phyloP scores from a whole-genome alignment of 53 echinoderm and acorn worm genomes.

The Henricia sp. region DNA sequence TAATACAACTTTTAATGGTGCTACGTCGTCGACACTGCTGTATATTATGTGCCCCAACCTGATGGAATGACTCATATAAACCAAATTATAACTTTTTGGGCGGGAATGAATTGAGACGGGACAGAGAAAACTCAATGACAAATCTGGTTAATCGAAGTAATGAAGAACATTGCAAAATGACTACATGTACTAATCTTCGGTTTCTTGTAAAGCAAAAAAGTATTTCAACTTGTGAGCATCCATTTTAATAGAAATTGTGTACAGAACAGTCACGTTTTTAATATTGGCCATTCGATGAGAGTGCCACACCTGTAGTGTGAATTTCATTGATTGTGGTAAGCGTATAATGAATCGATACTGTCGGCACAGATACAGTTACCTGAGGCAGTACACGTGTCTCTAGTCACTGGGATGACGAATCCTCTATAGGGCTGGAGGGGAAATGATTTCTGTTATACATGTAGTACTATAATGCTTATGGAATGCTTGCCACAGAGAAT shows the following conservation, averaged over 20 bases:
- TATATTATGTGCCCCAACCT: too few species aligned
- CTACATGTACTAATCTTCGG: too few species aligned
- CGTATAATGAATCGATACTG: slow-evolving; percentile 2
- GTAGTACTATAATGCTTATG: background rate
- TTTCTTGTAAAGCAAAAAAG: background rate
- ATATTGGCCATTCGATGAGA: slow-evolving; percentile 2
- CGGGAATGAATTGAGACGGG: too few species aligned
- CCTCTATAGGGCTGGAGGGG: background rate
- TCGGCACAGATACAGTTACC: slow-evolving; percentile 44
- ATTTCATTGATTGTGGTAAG: slow-evolving; percentile 36
- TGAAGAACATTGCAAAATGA: too few species aligned
- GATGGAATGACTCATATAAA: too few species aligned
- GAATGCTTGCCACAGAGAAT: too few species aligned
- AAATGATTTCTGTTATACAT: background rate
- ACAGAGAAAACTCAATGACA: too few species aligned
- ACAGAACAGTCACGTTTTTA: slow-evolving; percentile 16
- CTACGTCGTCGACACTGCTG: too few species aligned
- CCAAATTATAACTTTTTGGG: too few species aligned
- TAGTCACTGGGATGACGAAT: slow-evolving; percentile 36
- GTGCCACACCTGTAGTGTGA: background rate
- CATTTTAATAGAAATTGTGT: slow-evolving; percentile 17
- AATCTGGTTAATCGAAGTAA: too few species aligned
- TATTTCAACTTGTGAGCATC: slow-evolving; percentile 20
- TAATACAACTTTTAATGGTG: too few species aligned
- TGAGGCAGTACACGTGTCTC: slow-evolving; percentile 36